phyloP scores from a whole-genome alignment of 30 jellyfish, hydroid and myxozoan genomes.

The Phacellophora camtschatica region DNA sequence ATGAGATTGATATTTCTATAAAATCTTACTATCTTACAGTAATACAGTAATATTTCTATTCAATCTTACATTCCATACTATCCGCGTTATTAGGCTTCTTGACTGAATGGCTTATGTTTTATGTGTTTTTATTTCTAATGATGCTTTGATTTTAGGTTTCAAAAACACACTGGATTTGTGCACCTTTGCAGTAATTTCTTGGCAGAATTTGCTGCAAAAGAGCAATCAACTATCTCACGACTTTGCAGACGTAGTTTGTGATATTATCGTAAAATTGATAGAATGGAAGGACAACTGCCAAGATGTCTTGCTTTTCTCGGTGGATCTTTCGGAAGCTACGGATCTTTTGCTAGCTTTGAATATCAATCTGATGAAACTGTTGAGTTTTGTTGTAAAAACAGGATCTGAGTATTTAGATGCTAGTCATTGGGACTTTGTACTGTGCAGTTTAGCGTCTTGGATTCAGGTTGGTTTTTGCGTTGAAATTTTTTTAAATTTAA shows the following conservation, averaged over 20 bases:
- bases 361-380: constrained; percentile 33
- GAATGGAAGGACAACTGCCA: constrained; percentile 52
- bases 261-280: constrained; percentile 7
- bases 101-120: too few species aligned
- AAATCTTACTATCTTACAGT: too few species aligned
- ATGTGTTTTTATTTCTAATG: background rate
- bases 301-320: constrained; percentile 27
- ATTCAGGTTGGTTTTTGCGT: constrained; percentile 73
- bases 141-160: constrained; percentile 5
- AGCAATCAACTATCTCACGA: constrained; percentile 9
- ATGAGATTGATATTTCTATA: too few species aligned
- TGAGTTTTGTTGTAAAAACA: constrained; percentile 31
- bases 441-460: constrained; percentile 91
- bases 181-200: constrained; percentile 24
- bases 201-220: constrained; percentile 50
- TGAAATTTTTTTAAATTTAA: too few species aligned
- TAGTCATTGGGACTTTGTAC: constrained; percentile 88
- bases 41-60: too few species aligned
- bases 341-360: constrained; percentile 25
- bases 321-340: constrained; percentile 32
- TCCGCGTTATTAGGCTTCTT: too few species aligned
- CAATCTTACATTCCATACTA: too few species aligned
- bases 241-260: constrained; percentile 6
- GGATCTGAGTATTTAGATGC: constrained; percentile 1
- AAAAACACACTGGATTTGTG: constrained; percentile 24